Evolutionary conservation across 2,113 vertebrate genomes (phyloP).

Genomic region (Phrynosoma blainvillii): DNA sequence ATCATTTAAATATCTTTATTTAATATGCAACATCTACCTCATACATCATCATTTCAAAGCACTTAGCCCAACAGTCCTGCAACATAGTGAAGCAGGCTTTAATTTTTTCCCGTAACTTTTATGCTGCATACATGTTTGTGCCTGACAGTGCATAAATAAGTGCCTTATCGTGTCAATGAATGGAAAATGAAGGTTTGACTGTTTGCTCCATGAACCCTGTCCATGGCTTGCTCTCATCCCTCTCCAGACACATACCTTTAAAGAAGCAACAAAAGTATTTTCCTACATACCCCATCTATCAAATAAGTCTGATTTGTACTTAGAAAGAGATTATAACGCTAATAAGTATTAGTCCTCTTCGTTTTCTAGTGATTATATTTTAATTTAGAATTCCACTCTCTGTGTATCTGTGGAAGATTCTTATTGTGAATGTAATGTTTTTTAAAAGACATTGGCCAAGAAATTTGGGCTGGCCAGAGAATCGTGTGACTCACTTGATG

Average conservation of each 20-base stretch:
- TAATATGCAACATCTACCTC: slow-evolving; percentile 88
- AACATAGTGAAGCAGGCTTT: slow-evolving; percentile 76
- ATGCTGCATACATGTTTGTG: slow-evolving; percentile 74
- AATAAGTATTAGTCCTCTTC: not conserved
- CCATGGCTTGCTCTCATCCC: not conserved
- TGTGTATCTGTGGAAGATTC: not conserved
- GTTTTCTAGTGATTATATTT: not conserved
- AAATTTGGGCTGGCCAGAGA: not conserved
- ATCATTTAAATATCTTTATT: slow-evolving; percentile 94
- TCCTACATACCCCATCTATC: slow-evolving; percentile 17
- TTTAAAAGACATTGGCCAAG: too few relatives aligned
- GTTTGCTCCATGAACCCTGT: slow-evolving; percentile 35
- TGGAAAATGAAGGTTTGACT: slow-evolving; percentile 63
- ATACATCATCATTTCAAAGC: slow-evolving; percentile 98
- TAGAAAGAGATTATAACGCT: not conserved
- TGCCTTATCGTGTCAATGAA: slow-evolving; percentile 67
- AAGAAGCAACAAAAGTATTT: slow-evolving; percentile 11
- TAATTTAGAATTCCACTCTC: not conserved
- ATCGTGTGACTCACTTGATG: not conserved
- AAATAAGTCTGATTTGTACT: slow-evolving; percentile 31
- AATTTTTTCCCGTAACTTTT: slow-evolving; percentile 79
- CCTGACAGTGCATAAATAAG: slow-evolving; percentile 75
- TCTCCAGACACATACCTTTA: slow-evolving; percentile 13
- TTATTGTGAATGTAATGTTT: not conserved
- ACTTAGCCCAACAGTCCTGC: slow-evolving; percentile 85